Evolutionary conservation across 2,113 vertebrate species (phyloP), one percentile per base, ranked within the genome.

Genomic region (Bufo gargarizans): DNA sequence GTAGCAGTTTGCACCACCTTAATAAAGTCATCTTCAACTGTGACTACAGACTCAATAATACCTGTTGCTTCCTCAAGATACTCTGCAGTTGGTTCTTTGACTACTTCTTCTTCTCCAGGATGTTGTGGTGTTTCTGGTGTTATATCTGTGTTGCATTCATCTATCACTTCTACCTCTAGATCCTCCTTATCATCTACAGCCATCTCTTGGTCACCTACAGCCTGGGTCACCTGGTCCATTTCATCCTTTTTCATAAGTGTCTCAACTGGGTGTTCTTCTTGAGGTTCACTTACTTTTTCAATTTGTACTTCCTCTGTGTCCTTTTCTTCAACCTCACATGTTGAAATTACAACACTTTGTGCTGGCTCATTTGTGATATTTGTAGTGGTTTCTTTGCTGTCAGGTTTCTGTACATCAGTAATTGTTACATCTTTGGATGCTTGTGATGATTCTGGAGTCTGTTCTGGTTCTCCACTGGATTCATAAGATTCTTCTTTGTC

Each of bases 401-500:
- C 94, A 4, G 92, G 84, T 90, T 95, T 95, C 87, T 93, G 83
- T 55, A 93, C 90, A 89, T 95, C 94, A 90, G 93, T 92, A 82
- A 94, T 93, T 89, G 63, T 92, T 87, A 16, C 10, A 16, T 22
- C 77, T 20, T 89, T 81, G 56, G 63, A 12, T 9, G n/a, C 22
- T 6, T 20, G 71, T 56, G 71, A 43, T 55, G 61, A 45, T 84
- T 96, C 95, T 77, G 92, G 93, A 45, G 82, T 16, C 78, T 94
- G 93, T 86, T 94, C 94, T 50, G 95, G 95, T 72, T 96, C 95
- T 72, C 95, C 95, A 22, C 95, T 96, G 20, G 95, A 96, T 91
- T 99, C 98, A 0, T 99, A 99, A 50, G 97, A 98, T 89, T 99
- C 98, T 90, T 99, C 98, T 55, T 98, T 98, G 92, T 99, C 98